Evolutionary conservation across 2,113 vertebrate genomes (phyloP).

Genomic region (Rhinoptilus africanus): DNA sequence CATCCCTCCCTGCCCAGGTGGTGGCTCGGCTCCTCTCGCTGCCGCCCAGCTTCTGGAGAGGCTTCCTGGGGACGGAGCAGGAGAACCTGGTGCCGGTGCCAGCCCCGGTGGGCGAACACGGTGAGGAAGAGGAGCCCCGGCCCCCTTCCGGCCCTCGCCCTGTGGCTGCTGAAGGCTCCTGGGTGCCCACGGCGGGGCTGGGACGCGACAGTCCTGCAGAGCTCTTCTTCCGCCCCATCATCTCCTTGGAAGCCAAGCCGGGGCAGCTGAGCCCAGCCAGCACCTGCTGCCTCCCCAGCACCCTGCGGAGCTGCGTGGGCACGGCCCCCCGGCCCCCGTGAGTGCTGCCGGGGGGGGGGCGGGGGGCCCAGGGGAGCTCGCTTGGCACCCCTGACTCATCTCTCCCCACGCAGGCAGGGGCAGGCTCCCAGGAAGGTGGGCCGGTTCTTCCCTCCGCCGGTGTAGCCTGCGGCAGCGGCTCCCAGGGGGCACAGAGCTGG

Average conservation of each 20-base stretch:
- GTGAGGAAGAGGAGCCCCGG: neutral
- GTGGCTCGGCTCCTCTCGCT: slow-evolving; percentile 75
- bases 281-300: slow-evolving; percentile 59
- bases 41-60: slow-evolving; percentile 76
- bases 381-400: neutral
- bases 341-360: neutral
- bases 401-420: slow-evolving; percentile 22
- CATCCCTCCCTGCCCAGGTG: slow-evolving; percentile 68
- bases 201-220: neutral
- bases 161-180: neutral
- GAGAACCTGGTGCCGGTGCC: neutral
- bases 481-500: neutral
- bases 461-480: neutral
- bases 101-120: fast-evolving
- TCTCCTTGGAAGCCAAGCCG: slow-evolving; percentile 67
- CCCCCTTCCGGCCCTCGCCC: neutral
- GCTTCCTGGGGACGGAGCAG: slow-evolving; percentile 39
- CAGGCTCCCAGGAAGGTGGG: neutral
- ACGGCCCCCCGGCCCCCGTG: slow-evolving; percentile 42
- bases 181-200: fast-evolving
- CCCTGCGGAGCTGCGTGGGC: slow-evolving; percentile 56
- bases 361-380: fast-evolving
- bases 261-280: slow-evolving; percentile 3
- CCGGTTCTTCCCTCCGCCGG: slow-evolving; percentile 30
- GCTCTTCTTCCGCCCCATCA: slow-evolving; percentile 63